Percentiles rank a stretch among this genome's conserved stretches.
phyloP scores from a whole-genome alignment of 2,888 invertebrate genomes.

The Geophilus truncorum region DNA sequence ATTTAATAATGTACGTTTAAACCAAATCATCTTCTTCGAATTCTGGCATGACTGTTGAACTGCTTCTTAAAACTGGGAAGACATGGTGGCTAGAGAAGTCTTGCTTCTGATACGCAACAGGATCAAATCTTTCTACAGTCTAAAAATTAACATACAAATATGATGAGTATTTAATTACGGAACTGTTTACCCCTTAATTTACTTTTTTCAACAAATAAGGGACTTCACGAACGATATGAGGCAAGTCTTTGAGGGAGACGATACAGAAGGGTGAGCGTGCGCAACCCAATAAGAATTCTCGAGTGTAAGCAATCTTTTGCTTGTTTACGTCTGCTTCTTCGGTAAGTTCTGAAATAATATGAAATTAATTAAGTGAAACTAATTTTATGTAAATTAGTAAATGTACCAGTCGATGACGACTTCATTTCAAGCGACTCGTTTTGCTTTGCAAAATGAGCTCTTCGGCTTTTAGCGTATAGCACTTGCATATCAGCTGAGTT shows the following conservation, averaged over 20 bases:
- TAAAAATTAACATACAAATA: neutral
- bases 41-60: neutral
- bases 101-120: slow-evolving; percentile 30
- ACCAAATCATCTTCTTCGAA: neutral
- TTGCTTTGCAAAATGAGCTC: slow-evolving; percentile 33
- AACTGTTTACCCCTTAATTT: neutral
- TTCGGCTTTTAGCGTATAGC: slow-evolving; percentile 25
- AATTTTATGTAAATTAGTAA: too few species aligned
- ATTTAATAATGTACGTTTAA: too few species aligned
- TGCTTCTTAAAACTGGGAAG: neutral
- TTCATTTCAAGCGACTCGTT: neutral
- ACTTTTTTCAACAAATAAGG: slow-evolving; percentile 56
- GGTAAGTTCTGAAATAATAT: neutral
- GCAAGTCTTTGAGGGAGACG: slow-evolving; percentile 54
- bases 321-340: neutral
- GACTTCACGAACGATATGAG: slow-evolving; percentile 53
- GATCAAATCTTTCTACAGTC: slow-evolving; percentile 33
- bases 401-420: neutral
- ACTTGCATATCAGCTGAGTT: neutral
- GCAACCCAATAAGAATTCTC: slow-evolving; percentile 51
- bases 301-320: slow-evolving; percentile 37
- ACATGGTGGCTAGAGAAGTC: neutral
- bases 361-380: too few species aligned
- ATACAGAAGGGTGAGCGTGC: slow-evolving; percentile 56
- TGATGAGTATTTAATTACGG: neutral